Evolutionary conservation across 2,113 vertebrate species (phyloP).

Genomic region (Passer domesticus): DNA sequence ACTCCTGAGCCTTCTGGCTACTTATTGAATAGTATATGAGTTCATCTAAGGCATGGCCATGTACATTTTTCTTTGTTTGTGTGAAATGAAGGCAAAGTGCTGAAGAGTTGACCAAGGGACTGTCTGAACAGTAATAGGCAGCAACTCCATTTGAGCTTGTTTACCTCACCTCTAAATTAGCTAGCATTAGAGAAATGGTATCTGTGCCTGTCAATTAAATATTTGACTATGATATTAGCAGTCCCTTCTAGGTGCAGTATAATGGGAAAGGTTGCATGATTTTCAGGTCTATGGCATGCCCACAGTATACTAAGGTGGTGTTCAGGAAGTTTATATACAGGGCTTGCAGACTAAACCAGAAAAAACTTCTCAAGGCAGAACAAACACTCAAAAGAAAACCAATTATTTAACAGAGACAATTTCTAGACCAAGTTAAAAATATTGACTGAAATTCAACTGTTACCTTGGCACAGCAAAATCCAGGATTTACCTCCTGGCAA

Average conservation of each 20-base stretch:
- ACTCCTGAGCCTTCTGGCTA: not conserved
- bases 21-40: not conserved
- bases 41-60: not conserved
- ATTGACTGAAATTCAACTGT: not conserved
- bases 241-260: not conserved
- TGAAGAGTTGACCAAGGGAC: not conserved
- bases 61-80: not conserved
- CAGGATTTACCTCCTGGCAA: not conserved
- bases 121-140: not conserved
- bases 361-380: not conserved
- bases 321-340: not conserved
- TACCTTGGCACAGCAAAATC: not conserved
- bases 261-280: not conserved
- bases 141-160: not conserved
- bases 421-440: not conserved
- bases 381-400: not conserved
- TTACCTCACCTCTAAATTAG: not conserved
- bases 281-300: not conserved
- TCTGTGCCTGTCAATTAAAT: not conserved
- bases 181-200: not conserved
- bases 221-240: not conserved
- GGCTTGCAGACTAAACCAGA: not conserved
- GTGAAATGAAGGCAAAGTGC: not conserved
- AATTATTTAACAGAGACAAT: not conserved
- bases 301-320: rapidly evolving